Conservation (phyloP, 30 jellyfish, hydroid and myxozoan genomes). For the Hydra vulgaris region DNA sequence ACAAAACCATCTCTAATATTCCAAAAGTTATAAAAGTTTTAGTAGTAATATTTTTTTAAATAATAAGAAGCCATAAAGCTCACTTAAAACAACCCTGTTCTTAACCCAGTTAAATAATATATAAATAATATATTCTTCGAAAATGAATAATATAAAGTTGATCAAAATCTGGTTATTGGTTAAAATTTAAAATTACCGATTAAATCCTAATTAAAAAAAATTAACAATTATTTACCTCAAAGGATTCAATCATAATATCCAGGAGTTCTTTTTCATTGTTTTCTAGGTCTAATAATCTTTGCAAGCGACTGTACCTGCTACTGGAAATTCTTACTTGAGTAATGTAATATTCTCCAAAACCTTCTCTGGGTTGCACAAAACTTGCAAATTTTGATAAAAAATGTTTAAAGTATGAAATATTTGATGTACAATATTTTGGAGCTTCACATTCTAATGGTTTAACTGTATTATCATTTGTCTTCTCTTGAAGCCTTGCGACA, state of each 20-base stretch:
- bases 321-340: neutral
- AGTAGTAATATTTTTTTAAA: too few species aligned
- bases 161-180: too few species aligned
- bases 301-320: neutral
- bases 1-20: too few species aligned
- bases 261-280: slow-evolving; percentile 2
- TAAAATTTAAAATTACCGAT: too few species aligned
- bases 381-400: neutral
- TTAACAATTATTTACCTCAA: slow-evolving; percentile 12
- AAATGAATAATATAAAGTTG: too few species aligned
- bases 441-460: neutral
- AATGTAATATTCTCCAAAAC: neutral
- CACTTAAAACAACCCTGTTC: too few species aligned
- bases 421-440: neutral
- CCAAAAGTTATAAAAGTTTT: too few species aligned
- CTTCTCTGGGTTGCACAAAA: neutral
- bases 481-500: too few species aligned
- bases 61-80: too few species aligned
- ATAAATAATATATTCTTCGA: too few species aligned
- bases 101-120: too few species aligned
- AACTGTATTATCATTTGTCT: neutral
- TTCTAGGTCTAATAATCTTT: neutral
- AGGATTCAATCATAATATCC: neutral
- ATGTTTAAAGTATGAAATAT: neutral
- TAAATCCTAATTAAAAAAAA: too few species aligned